Percentiles rank a stretch among this genome's conserved stretches.
Evolutionary conservation across 1,140 invertebrate species (phyloP).

Genomic region (Halotydeus destructor): DNA sequence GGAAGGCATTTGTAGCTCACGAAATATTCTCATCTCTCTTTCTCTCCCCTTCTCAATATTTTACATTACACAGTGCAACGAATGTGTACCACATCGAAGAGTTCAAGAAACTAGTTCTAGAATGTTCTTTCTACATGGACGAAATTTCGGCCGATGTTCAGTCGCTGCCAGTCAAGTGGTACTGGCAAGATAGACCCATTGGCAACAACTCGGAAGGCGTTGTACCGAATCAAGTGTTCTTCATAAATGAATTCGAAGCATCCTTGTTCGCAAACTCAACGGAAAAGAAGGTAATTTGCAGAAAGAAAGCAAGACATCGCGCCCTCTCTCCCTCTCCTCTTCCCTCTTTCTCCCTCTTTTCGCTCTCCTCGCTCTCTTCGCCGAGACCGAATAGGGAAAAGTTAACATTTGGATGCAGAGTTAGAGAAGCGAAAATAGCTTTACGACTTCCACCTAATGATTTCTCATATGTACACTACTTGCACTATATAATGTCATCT

Average conservation of each 20-base stretch:
- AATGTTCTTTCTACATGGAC: constrained; percentile 4
- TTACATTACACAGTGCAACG: too few relatives aligned
- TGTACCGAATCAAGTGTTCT: constrained; percentile 6
- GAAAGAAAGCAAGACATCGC: not conserved
- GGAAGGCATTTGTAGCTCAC: too few relatives aligned
- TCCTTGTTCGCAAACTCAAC: not conserved
- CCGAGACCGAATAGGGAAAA: not conserved
- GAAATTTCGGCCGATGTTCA: not conserved
- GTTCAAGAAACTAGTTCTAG: not conserved
- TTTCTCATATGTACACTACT: not conserved
- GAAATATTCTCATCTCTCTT: too few relatives aligned
- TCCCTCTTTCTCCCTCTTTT: not conserved
- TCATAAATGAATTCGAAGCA: constrained; percentile 7
- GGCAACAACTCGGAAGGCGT: constrained; percentile 11
- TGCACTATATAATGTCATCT: not conserved
- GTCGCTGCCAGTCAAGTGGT: constrained; percentile 9
- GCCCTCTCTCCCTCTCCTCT: not conserved
- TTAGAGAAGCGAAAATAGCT: not conserved
- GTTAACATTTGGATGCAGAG: not conserved
- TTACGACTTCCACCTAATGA: not conserved
- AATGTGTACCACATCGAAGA: not conserved
- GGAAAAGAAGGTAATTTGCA: not conserved
- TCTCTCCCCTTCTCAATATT: too few relatives aligned
- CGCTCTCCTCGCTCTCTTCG: not conserved
- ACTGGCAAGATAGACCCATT: constrained; percentile 12